Evolutionary conservation across 2,113 vertebrate species (phyloP).

Genomic region (Pipra filicauda): DNA sequence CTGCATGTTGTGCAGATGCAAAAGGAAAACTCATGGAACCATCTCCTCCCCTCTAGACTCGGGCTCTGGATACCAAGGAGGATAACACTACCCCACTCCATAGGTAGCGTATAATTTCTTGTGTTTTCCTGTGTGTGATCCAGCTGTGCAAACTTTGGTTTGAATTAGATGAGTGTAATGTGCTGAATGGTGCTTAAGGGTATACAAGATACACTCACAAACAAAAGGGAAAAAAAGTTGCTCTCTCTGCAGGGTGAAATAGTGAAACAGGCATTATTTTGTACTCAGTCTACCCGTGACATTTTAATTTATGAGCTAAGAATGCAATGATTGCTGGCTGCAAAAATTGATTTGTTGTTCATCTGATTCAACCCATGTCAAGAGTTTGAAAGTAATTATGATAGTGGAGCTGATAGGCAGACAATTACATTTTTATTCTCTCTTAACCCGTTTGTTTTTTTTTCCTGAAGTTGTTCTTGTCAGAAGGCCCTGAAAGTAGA

Average conservation of each 20-base stretch:
- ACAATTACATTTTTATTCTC: slow-evolving; percentile 75
- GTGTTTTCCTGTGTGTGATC: not conserved
- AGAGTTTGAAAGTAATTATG: slow-evolving; percentile 78
- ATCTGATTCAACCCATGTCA: slow-evolving; percentile 77
- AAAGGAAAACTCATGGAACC: not conserved
- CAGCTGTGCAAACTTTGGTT: not conserved
- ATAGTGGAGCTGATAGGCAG: slow-evolving; percentile 75
- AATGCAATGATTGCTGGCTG: slow-evolving; percentile 69
- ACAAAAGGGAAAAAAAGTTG: not conserved
- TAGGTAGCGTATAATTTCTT: not conserved
- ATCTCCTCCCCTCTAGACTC: not conserved
- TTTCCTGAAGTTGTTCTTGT: slow-evolving; percentile 40
- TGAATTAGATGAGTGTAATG: not conserved
- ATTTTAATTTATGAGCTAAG: slow-evolving; percentile 77
- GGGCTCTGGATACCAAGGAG: not conserved
- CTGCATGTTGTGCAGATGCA: not conserved
- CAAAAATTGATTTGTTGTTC: slow-evolving; percentile 77
- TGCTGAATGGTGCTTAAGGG: not conserved
- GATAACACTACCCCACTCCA: not conserved
- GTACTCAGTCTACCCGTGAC: slow-evolving; percentile 65
- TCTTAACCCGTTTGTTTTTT: not conserved
- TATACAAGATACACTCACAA: not conserved
- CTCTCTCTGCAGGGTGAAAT: not conserved
- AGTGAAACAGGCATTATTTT: slow-evolving; percentile 56
- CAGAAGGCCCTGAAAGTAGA: not conserved